Percentiles rank a stretch among this genome's conserved stretches.
Conservation (phyloP, 2,113 vertebrate species). For the Otus sunia region DNA sequence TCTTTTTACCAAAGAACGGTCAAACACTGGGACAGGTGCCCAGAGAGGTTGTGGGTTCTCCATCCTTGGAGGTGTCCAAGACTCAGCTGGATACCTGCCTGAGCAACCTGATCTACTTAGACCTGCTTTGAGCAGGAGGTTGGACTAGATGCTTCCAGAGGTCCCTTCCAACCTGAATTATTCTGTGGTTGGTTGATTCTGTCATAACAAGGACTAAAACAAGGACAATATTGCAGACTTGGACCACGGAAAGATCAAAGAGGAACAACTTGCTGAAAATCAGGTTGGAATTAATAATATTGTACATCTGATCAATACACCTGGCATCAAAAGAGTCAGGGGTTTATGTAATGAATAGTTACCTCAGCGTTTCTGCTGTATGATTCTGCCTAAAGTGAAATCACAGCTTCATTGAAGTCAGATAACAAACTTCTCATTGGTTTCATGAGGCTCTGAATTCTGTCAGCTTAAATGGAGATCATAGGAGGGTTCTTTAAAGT, state of each 20-base stretch:
- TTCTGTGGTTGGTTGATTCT: not conserved
- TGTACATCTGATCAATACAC: not conserved
- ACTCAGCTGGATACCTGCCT: not conserved
- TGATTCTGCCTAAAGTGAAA: not conserved
- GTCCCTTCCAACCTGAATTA: not conserved
- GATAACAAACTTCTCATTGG: not conserved
- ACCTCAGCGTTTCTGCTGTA: not conserved
- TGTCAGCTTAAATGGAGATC: not conserved
- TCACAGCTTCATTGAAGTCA: not conserved
- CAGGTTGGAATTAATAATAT: not conserved
- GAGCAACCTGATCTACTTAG: not conserved
- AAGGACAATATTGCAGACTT: not conserved
- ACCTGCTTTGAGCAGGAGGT: not conserved
- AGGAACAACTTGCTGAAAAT: not conserved
- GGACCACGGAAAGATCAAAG: not conserved
- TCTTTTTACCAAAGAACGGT: not conserved
- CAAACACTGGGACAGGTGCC: not conserved
- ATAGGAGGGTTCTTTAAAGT: not conserved
- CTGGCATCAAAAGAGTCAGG: not conserved
- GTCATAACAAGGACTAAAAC: not conserved
- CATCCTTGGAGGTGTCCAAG: not conserved
- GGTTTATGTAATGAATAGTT: not conserved
- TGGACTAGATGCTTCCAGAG: not conserved
- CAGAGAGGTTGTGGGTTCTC: not conserved
- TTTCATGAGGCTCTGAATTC: not conserved